These are phyloP conservation scores for Epizoanthus illoricatus DNA, from an alignment of 92 coral and sea anemone species.

Conservation along the genomic window DNA sequence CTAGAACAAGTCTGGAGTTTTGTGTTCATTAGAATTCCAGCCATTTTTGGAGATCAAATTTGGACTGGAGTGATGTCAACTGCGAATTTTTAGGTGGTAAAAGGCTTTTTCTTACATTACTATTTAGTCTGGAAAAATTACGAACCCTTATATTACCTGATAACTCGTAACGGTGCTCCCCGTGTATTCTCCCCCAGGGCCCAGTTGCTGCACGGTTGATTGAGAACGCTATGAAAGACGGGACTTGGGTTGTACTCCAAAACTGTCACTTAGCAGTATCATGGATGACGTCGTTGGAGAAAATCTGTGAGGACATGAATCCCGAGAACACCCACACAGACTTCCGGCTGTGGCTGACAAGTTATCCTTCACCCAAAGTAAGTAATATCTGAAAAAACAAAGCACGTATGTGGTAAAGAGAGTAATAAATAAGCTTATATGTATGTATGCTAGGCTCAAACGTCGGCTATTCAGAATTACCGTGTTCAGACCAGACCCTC, in stretches of 20 bases:
- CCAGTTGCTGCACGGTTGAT: slow-evolving; percentile 97
- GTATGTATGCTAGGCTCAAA: no score
- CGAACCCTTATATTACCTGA: background rate
- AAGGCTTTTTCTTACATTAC: no score
- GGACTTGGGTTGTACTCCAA: slow-evolving; percentile 99
- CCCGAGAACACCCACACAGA: slow-evolving; percentile 93
- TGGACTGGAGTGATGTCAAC: no score
- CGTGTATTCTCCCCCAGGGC: slow-evolving; percentile 58
- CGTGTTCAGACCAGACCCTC: no score
- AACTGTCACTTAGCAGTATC: slow-evolving; percentile 99
- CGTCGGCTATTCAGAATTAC: no score
- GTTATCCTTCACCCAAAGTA: slow-evolving; percentile 98
- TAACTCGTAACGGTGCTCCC: background rate
- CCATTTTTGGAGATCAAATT: no score
- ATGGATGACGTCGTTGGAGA: slow-evolving; percentile 98
- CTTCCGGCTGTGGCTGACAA: slow-evolving; percentile 96
- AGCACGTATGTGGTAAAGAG: no score
- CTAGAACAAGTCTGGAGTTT: no score
- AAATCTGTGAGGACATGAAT: slow-evolving; percentile 93
- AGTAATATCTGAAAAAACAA: background rate
- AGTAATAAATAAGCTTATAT: no score
- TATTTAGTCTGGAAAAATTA: no score
- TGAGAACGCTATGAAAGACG: slow-evolving; percentile 87
- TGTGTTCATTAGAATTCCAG: no score
- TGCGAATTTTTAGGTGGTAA: no score